A percentile compares a stretch with the other conserved stretches of the same genome.
Evolutionary conservation across 2,888 invertebrate genomes (phyloP).

Genomic region (Pristionchus japonicus): DNA sequence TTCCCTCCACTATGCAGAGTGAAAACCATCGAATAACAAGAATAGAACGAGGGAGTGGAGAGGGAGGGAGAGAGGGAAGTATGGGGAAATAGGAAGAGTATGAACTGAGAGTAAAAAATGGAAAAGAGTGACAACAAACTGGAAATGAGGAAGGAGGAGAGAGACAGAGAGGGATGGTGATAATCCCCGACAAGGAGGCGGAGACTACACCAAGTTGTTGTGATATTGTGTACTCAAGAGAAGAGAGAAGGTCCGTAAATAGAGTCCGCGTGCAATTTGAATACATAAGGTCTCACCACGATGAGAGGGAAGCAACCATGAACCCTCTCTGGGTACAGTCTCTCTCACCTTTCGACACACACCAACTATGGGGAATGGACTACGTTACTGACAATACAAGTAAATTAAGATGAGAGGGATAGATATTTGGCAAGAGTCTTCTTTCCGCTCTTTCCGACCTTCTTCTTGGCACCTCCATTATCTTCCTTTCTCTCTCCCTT

Average conservation of each 20-base stretch:
- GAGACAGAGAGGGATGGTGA: not conserved
- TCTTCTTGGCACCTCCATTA: constrained; percentile 51
- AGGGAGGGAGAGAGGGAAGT: not conserved
- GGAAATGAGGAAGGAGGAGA: not conserved
- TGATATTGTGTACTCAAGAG: constrained; percentile 11
- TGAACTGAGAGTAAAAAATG: not conserved
- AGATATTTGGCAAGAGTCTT: constrained; percentile 52
- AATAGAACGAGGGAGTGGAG: not conserved
- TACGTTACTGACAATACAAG: not conserved
- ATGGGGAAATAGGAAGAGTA: constrained; percentile 14
- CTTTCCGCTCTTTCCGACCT: constrained; percentile 45
- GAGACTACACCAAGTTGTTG: not conserved
- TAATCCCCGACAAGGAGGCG: not conserved
- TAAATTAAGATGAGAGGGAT: constrained; percentile 29
- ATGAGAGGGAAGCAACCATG: not conserved
- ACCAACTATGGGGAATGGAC: not conserved
- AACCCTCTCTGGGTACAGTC: not conserved
- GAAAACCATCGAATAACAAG: not conserved
- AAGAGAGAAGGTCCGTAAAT: too few relatives aligned
- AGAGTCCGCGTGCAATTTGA: not conserved
- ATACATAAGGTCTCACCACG: not conserved
- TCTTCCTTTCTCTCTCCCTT: constrained; percentile 53
- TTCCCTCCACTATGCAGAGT: not conserved
- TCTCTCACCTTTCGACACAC: not conserved
- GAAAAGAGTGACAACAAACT: not conserved